A percentile compares a stretch with the other conserved stretches of the same genome.
phyloP scores from a whole-genome alignment of 1,140 invertebrate genomes.

The Tetramorium alpestre region DNA sequence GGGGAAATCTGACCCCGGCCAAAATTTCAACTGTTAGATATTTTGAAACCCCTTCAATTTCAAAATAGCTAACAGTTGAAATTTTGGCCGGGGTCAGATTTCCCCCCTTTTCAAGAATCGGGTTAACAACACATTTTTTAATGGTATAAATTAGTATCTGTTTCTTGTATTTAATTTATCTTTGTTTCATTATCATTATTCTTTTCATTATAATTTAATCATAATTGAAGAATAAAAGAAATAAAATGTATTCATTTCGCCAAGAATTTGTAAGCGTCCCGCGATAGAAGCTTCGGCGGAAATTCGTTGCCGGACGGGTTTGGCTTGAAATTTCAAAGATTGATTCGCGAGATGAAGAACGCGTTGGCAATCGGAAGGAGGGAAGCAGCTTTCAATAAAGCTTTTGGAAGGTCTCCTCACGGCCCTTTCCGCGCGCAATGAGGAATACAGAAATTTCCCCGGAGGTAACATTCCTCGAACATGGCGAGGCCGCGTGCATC shows the following conservation, averaged over 20 bases:
- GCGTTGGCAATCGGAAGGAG: background rate
- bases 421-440: constrained; percentile 40
- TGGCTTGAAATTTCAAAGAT: constrained; percentile 46
- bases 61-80: too few species aligned
- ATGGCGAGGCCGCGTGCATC: constrained; percentile 28
- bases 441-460: constrained; percentile 71
- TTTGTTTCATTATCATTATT: background rate
- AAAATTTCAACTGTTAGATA: too few species aligned
- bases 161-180: background rate
- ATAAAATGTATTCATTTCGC: background rate
- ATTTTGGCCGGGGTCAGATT: too few species aligned
- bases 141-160: background rate
- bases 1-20: too few species aligned
- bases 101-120: too few species aligned
- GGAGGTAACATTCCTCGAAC: constrained; percentile 53
- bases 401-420: constrained; percentile 1
- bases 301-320: constrained; percentile 30
- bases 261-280: background rate
- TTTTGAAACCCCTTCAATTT: too few species aligned
- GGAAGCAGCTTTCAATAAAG: constrained; percentile 60
- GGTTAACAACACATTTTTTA: too few species aligned
- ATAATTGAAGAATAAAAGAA: background rate
- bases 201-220: background rate
- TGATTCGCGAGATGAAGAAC: constrained; percentile 40
- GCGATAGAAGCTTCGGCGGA: background rate